Evolutionary conservation across 1,140 invertebrate species (phyloP).

Genomic region (Doryteuthis pealeii): DNA sequence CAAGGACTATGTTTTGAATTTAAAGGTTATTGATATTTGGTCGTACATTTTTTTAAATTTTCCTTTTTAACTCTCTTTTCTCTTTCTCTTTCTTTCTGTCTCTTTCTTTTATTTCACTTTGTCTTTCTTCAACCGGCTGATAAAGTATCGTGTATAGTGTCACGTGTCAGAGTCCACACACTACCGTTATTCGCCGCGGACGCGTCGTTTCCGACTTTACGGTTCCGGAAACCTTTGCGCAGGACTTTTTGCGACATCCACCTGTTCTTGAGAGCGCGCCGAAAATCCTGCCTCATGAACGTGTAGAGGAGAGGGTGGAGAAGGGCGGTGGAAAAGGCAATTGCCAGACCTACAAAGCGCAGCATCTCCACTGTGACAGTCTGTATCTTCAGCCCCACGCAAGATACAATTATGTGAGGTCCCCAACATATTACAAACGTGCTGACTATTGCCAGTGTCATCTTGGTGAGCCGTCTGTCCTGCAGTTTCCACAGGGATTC

Average conservation of each 20-base stretch:
- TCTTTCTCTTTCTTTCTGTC: too few species aligned
- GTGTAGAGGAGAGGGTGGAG: slow-evolving; percentile 12
- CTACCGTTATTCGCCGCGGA: not conserved
- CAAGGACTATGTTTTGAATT: too few species aligned
- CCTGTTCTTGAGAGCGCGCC: not conserved
- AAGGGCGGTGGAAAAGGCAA: not conserved
- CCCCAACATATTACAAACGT: slow-evolving; percentile 12
- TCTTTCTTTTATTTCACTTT: too few species aligned
- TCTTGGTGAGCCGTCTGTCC: slow-evolving; percentile 5
- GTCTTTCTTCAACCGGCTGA: not conserved
- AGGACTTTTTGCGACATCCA: not conserved
- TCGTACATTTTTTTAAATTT: too few species aligned
- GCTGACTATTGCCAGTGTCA: slow-evolving; percentile 8
- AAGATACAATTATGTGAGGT: not conserved
- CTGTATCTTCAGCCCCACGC: not conserved
- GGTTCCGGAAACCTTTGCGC: not conserved
- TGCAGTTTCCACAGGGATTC: slow-evolving; percentile 4
- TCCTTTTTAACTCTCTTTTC: too few species aligned
- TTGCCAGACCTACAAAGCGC: not conserved
- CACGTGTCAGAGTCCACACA: not conserved
- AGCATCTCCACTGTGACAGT: not conserved
- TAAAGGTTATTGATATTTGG: too few species aligned
- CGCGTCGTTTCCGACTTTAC: not conserved
- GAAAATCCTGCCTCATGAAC: slow-evolving; percentile 6
- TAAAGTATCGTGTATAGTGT: not conserved